These are phyloP conservation scores for Tenthredo livida DNA, from an alignment of 2,888 invertebrate species.

Conservation along the genomic window DNA sequence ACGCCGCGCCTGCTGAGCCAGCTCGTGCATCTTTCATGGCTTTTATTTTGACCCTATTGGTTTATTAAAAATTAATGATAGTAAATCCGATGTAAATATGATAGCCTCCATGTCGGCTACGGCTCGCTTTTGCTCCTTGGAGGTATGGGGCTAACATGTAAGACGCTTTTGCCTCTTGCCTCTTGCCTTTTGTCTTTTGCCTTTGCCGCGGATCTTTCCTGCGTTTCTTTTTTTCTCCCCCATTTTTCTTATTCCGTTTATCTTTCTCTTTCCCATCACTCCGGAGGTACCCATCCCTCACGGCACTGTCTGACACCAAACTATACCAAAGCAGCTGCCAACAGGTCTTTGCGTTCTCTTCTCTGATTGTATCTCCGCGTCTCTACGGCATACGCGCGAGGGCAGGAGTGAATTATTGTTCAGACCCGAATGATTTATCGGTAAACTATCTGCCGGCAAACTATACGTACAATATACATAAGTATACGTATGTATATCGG, in stretches of 20 bases:
- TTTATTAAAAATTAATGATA: slow-evolving; percentile 75
- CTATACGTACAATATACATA: neutral
- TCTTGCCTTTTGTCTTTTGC: neutral
- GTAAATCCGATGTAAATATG: slow-evolving; percentile 71
- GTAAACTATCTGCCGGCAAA: slow-evolving; percentile 57
- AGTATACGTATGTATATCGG: neutral
- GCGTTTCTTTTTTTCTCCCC: too few species aligned
- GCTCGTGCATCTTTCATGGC: slow-evolving; percentile 59
- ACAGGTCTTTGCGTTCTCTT: slow-evolving; percentile 69
- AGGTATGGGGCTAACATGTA: neutral
- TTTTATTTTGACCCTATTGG: slow-evolving; percentile 61
- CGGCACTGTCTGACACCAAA: slow-evolving; percentile 36
- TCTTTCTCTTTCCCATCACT: slow-evolving; percentile 17
- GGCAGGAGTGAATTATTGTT: slow-evolving; percentile 68
- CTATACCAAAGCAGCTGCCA: slow-evolving; percentile 67
- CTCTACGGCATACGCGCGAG: slow-evolving; percentile 9
- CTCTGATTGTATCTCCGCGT: slow-evolving; percentile 68
- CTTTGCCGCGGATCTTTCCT: slow-evolving; percentile 12
- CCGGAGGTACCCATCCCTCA: slow-evolving; percentile 37
- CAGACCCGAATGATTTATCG: slow-evolving; percentile 64
- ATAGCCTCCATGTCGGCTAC: slow-evolving; percentile 61
- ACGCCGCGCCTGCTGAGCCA: slow-evolving; percentile 60
- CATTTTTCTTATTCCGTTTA: neutral
- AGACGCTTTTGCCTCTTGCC: slow-evolving; percentile 6
- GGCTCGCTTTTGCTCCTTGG: slow-evolving; percentile 41